Evolutionary conservation across 2,888 invertebrate genomes (phyloP), one percentile per base, ranked within the genome.

Genomic region (Diarsia dahlii): DNA sequence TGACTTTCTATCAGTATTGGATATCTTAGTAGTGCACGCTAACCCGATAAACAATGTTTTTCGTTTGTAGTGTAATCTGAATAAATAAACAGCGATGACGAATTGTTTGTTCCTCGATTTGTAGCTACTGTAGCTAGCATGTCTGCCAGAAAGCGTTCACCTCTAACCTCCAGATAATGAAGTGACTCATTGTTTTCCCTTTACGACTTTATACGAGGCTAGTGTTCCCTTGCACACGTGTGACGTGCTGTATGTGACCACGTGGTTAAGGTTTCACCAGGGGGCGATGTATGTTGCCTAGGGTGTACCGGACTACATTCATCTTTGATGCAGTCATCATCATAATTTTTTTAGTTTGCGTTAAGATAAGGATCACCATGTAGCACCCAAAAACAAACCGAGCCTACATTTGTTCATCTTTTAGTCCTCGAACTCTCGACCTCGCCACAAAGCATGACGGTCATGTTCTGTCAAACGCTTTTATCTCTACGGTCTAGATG

Each of bases 1-100:
- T 86, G 71, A 72, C 56, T 86, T 77, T 88, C 77, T 86, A 86
- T 80, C 71, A 50, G 72, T 75, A 67, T 78, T 85, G 50, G 58
- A n/a, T 71, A 85, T 71, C 63, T 69, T 69, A 50, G 20, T 63
- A 70, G 39, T 78, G 58, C 80, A 85, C 83, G 86, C 83, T 60
- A 85, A 71, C 73, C 4, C 39, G 39, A 73, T 71, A 73, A 58
- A 60, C 52, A 66, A 63, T 71, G 34, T 71, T 62, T 85, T 82
- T 82, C 52, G 65, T 45, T 70, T 73, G 70, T 81, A 50, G 52
- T 76, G 52, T 50, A 65, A 76, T 60, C 68, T 74, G 28, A 82
- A 82, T 82, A 68, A 78, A 82, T 82, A 74, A 82, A 74, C 34
- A 76, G 70, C 34, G 68, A 64, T 65, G 50, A 67, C 52, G 63